Evolutionary conservation across 2,888 invertebrate genomes (phyloP), one percentile per base, ranked within the genome.

Genomic region (Corythucha ciliata): DNA sequence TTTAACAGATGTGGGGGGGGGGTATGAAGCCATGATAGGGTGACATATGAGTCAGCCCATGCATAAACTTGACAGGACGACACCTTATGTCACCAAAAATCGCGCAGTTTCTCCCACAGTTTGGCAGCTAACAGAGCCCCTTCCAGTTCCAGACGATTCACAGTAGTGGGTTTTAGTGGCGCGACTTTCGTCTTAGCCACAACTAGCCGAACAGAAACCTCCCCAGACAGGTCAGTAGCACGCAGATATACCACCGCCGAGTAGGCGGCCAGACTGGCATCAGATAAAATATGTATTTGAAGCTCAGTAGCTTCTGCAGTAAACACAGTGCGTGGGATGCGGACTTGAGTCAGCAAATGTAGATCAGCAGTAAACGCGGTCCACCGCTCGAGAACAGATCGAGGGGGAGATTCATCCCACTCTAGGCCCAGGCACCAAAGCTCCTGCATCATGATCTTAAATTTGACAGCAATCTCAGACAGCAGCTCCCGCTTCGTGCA

Each of bases 341-440:
- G 12, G 4, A 39, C 22, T 5, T 5, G 7, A 20, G 18, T 22
- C 39, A 39, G 21, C 6, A n/a, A 39, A 5, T 12, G 5, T 4
- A 39, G 22, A 5, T 20, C 6, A 7, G 4, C 7, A 4, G 21
- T 20, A 39, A 39, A 39, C 6, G 12, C 12, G 5, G 22, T 39
- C 39, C 39, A 39, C 22, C 12, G 4, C 18, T 39, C 39, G 21
- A 14, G 10, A 16, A 36, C 8, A 14, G 8, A 7, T 7, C 8
- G 8, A n/a, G 52, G 49, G 5, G 59, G 20, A 18, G 47, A 33
- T 29, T 61, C 59, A 49, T 63, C 60, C 62, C 61, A 63, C 22
- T 48, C 44, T 18, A 59, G n/a, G 6, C 45, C 40, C 14, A 34
- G n/a, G 26, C 39, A 26, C 62, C 61, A 62, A 12, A 60, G 46